Percentiles rank a stretch among this genome's conserved stretches.
phyloP scores from a whole-genome alignment of 92 coral and sea anemone genomes.

The Epizoanthus illoricatus region DNA sequence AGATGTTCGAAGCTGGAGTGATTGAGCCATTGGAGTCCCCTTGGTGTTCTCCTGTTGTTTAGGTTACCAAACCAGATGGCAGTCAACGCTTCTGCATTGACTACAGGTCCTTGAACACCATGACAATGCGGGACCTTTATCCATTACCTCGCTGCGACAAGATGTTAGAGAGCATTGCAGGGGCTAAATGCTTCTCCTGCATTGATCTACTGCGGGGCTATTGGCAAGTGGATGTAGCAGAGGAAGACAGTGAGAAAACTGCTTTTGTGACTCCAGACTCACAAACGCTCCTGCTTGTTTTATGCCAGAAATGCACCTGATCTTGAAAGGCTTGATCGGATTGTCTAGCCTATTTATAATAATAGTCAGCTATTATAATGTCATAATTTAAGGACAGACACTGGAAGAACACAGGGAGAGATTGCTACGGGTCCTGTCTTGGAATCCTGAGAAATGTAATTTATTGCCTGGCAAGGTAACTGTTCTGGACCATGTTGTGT shows the following conservation, averaged over 20 bases:
- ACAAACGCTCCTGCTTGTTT: constrained; percentile 35
- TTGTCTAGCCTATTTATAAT: constrained; percentile 41
- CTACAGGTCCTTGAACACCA: constrained; percentile 40
- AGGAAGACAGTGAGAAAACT: constrained; percentile 42
- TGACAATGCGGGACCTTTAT: constrained; percentile 33
- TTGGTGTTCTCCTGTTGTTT: constrained; percentile 47
- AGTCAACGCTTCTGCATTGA: constrained; percentile 43
- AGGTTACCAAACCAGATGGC: constrained; percentile 44
- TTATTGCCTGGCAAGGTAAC: constrained; percentile 25
- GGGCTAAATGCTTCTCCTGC: constrained; percentile 42
- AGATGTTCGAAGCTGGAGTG: constrained; percentile 37
- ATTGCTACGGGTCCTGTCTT: constrained; percentile 28
- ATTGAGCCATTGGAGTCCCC: constrained; percentile 42
- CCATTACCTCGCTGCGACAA: constrained; percentile 50
- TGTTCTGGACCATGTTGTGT: constrained; percentile 36
- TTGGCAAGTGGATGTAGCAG: constrained; percentile 41
- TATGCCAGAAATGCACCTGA: constrained; percentile 38
- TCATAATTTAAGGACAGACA: constrained; percentile 36
- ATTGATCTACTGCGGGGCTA: constrained; percentile 38
- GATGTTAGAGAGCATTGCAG: constrained; percentile 46
- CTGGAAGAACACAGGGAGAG: constrained; percentile 41
- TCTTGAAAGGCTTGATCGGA: constrained; percentile 41
- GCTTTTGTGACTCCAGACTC: constrained; percentile 43
- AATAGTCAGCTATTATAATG: no score
- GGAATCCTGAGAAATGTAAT: constrained; percentile 45